Percentiles rank a stretch among this genome's conserved stretches.
These are phyloP conservation scores for Gymnoscelis rufifasciata DNA, from an alignment of 2,888 invertebrate species.

Conservation along the genomic window DNA sequence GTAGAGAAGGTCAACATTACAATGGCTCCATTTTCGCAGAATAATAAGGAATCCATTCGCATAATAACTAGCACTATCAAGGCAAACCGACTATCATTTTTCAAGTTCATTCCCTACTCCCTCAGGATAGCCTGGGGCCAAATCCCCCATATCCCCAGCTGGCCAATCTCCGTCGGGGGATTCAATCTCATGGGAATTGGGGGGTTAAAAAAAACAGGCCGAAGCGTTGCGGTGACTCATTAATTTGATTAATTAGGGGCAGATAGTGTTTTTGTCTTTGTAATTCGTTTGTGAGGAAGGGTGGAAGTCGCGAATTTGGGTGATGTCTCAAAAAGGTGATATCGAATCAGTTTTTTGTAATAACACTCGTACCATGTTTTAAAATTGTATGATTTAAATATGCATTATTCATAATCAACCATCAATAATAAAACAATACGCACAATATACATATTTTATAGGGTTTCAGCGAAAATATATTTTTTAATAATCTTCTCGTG, in stretches of 20 bases:
- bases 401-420: no score
- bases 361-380: no score
- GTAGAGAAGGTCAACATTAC: no score
- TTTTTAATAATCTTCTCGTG: no score
- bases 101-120: constrained; percentile 60
- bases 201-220: constrained; percentile 53
- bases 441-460: no score
- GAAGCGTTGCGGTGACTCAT: constrained; percentile 23
- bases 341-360: no score
- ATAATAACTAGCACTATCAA: constrained; percentile 20
- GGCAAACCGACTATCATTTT: constrained; percentile 39
- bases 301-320: background rate
- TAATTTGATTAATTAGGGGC: constrained; percentile 9
- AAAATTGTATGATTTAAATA: no score
- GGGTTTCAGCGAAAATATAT: no score
- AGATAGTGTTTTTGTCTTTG: constrained; percentile 7
- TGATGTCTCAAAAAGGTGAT: no score
- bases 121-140: constrained; percentile 48
- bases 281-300: constrained; percentile 2
- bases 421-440: no score
- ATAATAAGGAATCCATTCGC: constrained; percentile 13
- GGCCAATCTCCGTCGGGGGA: constrained; percentile 65
- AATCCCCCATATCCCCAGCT: constrained; percentile 28
- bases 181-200: constrained; percentile 77
- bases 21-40: constrained; percentile 1